Base-by-base conservation (phyloP, 2,113 vertebrate species). In the Ceratotherium simum region DNA sequence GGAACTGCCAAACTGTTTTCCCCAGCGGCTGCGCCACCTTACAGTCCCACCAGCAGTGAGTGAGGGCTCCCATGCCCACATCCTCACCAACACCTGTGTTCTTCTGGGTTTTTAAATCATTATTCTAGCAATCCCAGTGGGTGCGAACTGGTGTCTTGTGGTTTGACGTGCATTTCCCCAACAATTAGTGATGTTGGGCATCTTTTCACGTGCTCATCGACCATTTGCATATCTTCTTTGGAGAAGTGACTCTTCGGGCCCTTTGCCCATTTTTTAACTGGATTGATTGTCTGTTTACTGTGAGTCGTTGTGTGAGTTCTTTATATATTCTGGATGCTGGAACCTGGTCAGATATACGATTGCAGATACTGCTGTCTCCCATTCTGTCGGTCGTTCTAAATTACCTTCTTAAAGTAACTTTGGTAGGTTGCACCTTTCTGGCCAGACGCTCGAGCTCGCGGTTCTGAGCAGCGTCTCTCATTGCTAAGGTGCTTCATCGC, bases 1-100 rank as follows among this genome's bases (percentile, higher is more conserved):
- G 78, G 67, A 46, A 14, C 82, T 18, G 54, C 56, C 0, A 0
- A 20, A 12, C 6, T 3, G 33, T 16, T 4, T 18, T 8, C 31
- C n/a, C 1, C 23, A 6, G 73, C 0, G 1, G 17, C 58, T 1
- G 46, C 48, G 10, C 29, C 6, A 0, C 0, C 11, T 29, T 23
- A 5, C 10, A 5, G 0, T 12, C 42, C 33, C 9, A 0, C 21
- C 3, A 0, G 11, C 10, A 0, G 2, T 1, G 20, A n/a, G 29
- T 2, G 1, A 21, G 11, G 62, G 27, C 0, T 3, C n/a, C 18
- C 16, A 1, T 9, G 0, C 56, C 46, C 88, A 31, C 23, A 0
- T 0, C 23, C 33, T 9, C 46, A 6, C 9, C 2, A 0, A 0
- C 3, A 6, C 70, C 0, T 4, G 54, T 1, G 48, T 21, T 72